Conservation (phyloP, 2,888 invertebrate species). For the Troides oblongomaculatus region DNA sequence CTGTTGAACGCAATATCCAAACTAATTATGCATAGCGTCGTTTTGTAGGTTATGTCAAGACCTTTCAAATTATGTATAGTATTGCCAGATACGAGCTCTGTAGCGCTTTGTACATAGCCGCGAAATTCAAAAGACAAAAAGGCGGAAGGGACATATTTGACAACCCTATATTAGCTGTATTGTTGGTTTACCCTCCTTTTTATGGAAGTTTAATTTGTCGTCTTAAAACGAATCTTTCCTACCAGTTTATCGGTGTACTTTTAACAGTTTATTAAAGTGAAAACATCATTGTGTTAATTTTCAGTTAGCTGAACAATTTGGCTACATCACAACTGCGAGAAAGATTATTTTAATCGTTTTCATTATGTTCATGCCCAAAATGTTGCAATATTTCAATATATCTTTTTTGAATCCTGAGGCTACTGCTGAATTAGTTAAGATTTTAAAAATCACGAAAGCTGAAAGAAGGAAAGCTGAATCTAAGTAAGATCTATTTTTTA, state of each 20-base stretch:
- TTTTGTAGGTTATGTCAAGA: no score
- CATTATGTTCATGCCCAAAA: constrained; percentile 58
- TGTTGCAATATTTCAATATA: constrained; percentile 54
- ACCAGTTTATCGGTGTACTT: not conserved
- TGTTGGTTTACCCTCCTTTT: no score
- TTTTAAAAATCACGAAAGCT: constrained; percentile 62
- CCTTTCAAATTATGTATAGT: no score
- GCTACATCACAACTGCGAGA: constrained; percentile 57
- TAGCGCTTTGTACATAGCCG: no score
- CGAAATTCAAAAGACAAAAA: no score
- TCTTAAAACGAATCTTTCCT: not conserved
- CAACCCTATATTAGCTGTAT: no score
- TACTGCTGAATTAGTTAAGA: constrained; percentile 55
- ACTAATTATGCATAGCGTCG: no score
- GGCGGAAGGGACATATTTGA: no score
- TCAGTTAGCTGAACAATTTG: constrained; percentile 69
- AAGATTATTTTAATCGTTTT: constrained; percentile 53
- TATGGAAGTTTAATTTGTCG: not conserved
- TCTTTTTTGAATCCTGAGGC: constrained; percentile 61
- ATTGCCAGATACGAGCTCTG: no score
- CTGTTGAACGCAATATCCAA: no score
- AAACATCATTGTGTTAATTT: constrained; percentile 32
- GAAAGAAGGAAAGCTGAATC: constrained; percentile 54
- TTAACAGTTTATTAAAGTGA: not conserved
- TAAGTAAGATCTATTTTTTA: constrained; percentile 48